These are phyloP conservation scores for Phenacoccus solenopsis DNA, from an alignment of 1,140 invertebrate species.

Conservation along the genomic window DNA sequence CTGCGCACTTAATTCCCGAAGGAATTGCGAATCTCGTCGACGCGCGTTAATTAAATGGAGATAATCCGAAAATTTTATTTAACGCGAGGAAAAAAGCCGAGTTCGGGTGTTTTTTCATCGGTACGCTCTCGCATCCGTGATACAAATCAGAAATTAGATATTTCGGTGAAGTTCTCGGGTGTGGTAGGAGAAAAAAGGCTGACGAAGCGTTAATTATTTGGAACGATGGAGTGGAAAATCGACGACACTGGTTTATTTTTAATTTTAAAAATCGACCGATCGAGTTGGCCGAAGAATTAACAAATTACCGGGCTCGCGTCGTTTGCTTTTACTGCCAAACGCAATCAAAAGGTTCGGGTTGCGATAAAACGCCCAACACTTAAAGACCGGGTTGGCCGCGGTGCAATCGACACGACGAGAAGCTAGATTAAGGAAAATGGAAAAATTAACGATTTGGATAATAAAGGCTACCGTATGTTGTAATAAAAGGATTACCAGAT, in stretches of 20 bases:
- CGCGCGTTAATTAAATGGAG: constrained; percentile 6
- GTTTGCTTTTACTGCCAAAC: too few relatives aligned
- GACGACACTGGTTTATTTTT: too few relatives aligned
- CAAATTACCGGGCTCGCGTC: too few relatives aligned
- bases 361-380: neutral
- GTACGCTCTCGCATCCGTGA: too few relatives aligned
- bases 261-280: too few relatives aligned
- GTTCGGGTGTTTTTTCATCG: neutral
- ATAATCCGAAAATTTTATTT: constrained; percentile 8
- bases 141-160: neutral
- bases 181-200: too few relatives aligned
- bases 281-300: too few relatives aligned
- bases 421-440: neutral
- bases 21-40: constrained; percentile 10
- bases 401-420: too few relatives aligned
- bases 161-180: neutral
- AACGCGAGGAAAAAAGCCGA: neutral
- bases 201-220: too few relatives aligned
- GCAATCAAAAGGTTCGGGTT: too few relatives aligned
- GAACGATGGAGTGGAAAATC: too few relatives aligned
- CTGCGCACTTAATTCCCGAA: neutral
- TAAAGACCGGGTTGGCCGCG: too few relatives aligned
- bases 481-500: constrained; percentile 12
- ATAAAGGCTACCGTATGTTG: constrained; percentile 16
- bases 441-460: constrained; percentile 3